These are phyloP conservation scores for Drosophila quadrilineata DNA, from an alignment of 1,140 invertebrate genomes.

Conservation along the genomic window DNA sequence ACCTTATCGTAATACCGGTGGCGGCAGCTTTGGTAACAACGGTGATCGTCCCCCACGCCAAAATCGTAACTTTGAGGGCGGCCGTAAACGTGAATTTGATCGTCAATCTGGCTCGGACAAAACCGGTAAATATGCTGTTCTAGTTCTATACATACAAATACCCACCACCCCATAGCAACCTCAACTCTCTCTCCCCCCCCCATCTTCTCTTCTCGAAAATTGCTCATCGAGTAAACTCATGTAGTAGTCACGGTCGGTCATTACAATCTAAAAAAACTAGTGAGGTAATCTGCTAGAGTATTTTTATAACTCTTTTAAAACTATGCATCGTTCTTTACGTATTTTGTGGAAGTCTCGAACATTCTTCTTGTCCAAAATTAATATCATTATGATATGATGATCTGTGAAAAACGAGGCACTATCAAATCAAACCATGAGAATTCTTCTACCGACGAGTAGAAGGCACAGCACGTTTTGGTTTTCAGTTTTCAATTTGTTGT, in stretches of 20 bases:
- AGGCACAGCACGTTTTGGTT: conserved; percentile 23
- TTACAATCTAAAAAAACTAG: no score
- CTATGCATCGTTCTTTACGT: no score
- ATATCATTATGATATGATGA: conserved; percentile 13
- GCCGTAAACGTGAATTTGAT: conserved; percentile 94
- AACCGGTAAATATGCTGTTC: conserved; percentile 86
- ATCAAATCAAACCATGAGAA: background rate
- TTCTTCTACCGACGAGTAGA: background rate
- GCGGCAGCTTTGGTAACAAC: conserved; percentile 33
- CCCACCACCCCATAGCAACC: background rate
- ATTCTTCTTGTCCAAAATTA: conserved; percentile 62
- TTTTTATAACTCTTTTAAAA: no score
- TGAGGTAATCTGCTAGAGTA: no score
- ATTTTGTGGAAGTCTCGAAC: no score
- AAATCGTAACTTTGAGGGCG: conserved; percentile 85
- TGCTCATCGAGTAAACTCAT: no score
- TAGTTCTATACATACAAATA: background rate
- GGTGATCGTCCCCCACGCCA: conserved; percentile 78
- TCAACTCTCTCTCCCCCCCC: background rate
- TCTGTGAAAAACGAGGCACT: background rate
- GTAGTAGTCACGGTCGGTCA: no score
- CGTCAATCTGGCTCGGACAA: conserved; percentile 96
- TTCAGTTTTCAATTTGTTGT: conserved; percentile 26
- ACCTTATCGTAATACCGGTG: conserved; percentile 64
- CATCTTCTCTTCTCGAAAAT: background rate